Conservation (phyloP, 2,888 invertebrate species). For the Amiota mariae region DNA sequence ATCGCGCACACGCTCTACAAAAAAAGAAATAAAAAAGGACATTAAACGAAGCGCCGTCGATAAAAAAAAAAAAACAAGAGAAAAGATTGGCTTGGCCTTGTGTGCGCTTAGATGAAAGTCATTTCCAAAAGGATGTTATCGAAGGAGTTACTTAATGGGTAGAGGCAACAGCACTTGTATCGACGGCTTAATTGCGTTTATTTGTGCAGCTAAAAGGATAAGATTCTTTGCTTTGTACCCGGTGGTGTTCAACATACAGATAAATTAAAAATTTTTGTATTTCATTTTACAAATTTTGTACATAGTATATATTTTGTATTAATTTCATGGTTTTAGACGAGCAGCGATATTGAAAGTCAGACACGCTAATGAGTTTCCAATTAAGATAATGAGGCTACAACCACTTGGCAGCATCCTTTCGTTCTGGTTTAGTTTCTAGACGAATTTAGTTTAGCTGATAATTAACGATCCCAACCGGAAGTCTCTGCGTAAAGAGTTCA, state of each 20-base stretch:
- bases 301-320: too few relatives aligned
- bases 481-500: background rate
- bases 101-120: background rate
- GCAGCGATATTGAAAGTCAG: background rate
- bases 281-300: constrained; percentile 10
- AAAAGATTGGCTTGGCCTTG: constrained; percentile 7
- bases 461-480: constrained; percentile 6
- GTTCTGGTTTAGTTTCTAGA: background rate
- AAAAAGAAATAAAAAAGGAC: constrained; percentile 13
- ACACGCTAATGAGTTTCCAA: constrained; percentile 29
- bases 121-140: background rate
- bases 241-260: background rate
- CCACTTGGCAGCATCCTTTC: constrained; percentile 24
- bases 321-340: constrained; percentile 10
- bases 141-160: constrained; percentile 19
- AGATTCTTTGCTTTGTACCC: constrained; percentile 22
- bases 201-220: constrained; percentile 21
- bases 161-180: background rate
- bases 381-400: constrained; percentile 27
- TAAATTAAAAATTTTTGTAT: too few relatives aligned
- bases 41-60: constrained; percentile 20
- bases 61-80: constrained; percentile 5
- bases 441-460: constrained; percentile 12
- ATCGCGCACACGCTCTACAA: background rate
- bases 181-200: constrained; percentile 22